A percentile compares a stretch with the other conserved stretches of the same genome.
Conservation (phyloP, 2,797 vertebrate species). For the Halcyon chelicuti region DNA sequence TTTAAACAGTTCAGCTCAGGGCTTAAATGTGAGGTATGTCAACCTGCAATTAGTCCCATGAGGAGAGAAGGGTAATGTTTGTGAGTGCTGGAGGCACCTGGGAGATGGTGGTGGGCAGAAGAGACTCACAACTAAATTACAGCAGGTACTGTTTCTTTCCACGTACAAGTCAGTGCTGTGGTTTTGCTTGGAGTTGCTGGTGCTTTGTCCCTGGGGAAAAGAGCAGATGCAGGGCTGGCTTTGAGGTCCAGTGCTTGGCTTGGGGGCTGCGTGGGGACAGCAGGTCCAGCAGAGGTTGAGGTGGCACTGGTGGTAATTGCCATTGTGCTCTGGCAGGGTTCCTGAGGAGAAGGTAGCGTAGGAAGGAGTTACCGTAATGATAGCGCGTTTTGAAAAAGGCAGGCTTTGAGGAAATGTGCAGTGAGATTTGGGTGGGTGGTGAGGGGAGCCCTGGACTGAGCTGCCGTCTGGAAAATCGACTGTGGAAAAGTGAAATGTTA, state of each 20-base stretch:
- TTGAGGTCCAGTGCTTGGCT: not conserved
- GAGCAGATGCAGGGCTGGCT: not conserved
- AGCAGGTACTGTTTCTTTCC: not conserved
- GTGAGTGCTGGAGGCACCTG: not conserved
- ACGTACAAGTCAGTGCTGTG: not conserved
- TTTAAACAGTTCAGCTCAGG: not conserved
- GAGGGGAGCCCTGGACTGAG: conserved; percentile 32
- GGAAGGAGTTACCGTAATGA: conserved; percentile 1
- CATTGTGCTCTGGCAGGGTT: not conserved
- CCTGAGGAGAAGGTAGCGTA: not conserved
- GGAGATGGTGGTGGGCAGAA: not conserved
- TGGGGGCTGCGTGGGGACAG: not conserved
- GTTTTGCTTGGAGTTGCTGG: not conserved
- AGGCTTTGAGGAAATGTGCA: conserved; percentile 42
- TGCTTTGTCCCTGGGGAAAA: not conserved
- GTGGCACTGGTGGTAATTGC: not conserved
- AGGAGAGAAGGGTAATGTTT: not conserved
- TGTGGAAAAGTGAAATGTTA: conserved; percentile 56
- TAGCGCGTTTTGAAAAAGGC: not conserved
- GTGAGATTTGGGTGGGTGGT: conserved; percentile 15
- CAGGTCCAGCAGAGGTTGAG: not conserved
- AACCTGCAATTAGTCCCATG: not conserved
- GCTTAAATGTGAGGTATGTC: not conserved
- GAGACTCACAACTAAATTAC: not conserved
- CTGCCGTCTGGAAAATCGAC: conserved; percentile 11